Base-by-base conservation (phyloP, 2,888 invertebrate species). In the Doris montereyensis region DNA sequence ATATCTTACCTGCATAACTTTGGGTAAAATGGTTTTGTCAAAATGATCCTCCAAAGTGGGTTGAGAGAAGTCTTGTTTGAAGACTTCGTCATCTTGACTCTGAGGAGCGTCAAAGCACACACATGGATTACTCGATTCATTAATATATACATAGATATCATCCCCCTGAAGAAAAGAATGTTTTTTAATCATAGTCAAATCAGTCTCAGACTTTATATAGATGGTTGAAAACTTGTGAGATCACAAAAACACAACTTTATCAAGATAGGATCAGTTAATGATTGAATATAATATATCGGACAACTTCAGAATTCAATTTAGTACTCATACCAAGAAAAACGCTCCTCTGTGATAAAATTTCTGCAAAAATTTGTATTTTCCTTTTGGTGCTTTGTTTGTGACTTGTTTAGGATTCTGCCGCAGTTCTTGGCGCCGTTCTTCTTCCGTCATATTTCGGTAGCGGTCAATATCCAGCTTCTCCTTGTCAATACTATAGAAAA, bases 341-440 rank as follows among this genome's bases (percentile, higher is more conserved):
- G 97, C 99, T 92, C 99, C 99, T 89, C 99, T 95, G 93, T 99
- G 99, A 91, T 97, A 99, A 92, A 99, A 99, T 91, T 99, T 99
- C 93, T 99, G 99, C 86, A 99, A 93, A 93, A 99, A 99, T 92
- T 99, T 99, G 93, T 99, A 99, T 93, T 99, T 99, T 81, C 99
- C 90, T 83, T 91, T 91, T 0, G 87, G 86, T 30, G 88, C 88
- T 78, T 98, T 97, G 92, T 99, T 99, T 3, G 97, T 97, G 81
- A 99, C 94, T 17, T 94, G 90, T 92, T 97, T 98, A 0, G 99
- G 99, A 93, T 99, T 98, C 78, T 95, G 92, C 75, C 97, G 94
- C 78, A 95, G 93, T 89, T 98, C 98, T 78, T 95, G 94, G 21
- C 97, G 93, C 5, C 99, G 94, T 89, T 99, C 98, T 90, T 99